phyloP scores from a whole-genome alignment of 2,113 vertebrate genomes.

The Pachycephala philippinensis region DNA sequence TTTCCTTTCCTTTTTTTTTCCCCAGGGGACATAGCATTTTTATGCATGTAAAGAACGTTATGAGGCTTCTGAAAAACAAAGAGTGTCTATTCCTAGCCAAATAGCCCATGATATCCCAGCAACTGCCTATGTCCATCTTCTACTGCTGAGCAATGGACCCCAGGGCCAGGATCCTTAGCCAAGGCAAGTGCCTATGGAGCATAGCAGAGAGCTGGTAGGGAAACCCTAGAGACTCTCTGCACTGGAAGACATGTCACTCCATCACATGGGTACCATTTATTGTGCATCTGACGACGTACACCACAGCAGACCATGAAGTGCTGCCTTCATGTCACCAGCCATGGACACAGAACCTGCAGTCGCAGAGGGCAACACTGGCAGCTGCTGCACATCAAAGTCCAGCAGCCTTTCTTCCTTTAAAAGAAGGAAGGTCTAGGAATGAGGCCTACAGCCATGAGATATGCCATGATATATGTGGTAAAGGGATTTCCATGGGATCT shows the following conservation, averaged over 20 bases:
- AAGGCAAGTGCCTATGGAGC: not conserved
- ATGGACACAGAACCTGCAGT: not conserved
- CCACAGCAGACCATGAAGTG: not conserved
- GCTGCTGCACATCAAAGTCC: not conserved
- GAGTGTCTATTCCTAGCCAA: not conserved
- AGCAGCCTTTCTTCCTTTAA: not conserved
- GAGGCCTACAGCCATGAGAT: not conserved
- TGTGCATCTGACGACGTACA: accelerated
- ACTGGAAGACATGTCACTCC: not conserved
- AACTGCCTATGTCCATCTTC: too few relatives aligned
- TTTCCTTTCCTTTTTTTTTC: not conserved
- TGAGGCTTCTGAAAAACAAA: not conserved
- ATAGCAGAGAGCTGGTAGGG: not conserved
- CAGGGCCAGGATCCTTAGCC: too few relatives aligned
- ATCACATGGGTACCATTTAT: not conserved
- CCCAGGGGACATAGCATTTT: not conserved
- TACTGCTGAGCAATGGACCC: too few relatives aligned
- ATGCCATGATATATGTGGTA: not conserved
- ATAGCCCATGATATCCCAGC: too few relatives aligned
- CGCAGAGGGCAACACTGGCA: not conserved
- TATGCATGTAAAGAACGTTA: accelerated
- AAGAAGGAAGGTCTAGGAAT: not conserved
- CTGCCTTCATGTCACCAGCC: not conserved
- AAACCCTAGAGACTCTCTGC: not conserved
- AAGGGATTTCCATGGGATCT: not conserved